Evolutionary conservation across 2,888 invertebrate species (phyloP).

Genomic region (Incurvaria masculella): DNA sequence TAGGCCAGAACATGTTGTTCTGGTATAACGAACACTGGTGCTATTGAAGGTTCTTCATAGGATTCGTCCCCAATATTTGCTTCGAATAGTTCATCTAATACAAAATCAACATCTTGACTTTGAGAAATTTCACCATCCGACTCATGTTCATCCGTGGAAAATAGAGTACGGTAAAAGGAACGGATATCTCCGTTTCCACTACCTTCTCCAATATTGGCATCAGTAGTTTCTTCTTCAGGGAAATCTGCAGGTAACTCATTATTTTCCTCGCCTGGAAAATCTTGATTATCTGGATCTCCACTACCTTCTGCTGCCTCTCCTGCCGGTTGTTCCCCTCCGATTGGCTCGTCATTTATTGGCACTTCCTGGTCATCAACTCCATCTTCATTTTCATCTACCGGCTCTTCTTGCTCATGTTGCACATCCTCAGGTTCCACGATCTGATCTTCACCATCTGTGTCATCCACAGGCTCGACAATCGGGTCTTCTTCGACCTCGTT

Average conservation of each 20-base stretch:
- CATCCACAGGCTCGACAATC: slow-evolving; percentile 19
- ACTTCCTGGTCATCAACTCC: slow-evolving; percentile 18
- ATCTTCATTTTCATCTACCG: slow-evolving; percentile 3
- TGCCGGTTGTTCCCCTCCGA: slow-evolving; percentile 8
- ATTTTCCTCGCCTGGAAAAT: slow-evolving; percentile 14
- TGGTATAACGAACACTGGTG: neutral
- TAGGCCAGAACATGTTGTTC: neutral
- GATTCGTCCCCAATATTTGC: neutral
- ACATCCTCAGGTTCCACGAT: slow-evolving; percentile 13
- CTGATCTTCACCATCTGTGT: slow-evolving; percentile 18
- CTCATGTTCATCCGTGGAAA: no score
- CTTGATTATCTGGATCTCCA: slow-evolving; percentile 9
- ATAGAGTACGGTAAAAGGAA: no score
- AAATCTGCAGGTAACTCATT: slow-evolving; percentile 11
- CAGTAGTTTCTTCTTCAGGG: slow-evolving; percentile 1
- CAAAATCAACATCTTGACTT: neutral
- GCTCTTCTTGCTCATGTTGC: slow-evolving; percentile 20
- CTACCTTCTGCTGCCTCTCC: slow-evolving; percentile 12
- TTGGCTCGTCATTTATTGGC: slow-evolving; percentile 4
- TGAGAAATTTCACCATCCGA: no score
- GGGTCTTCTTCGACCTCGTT: slow-evolving; percentile 13
- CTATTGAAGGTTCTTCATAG: neutral
- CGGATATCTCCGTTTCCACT: no score
- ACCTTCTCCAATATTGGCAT: no score
- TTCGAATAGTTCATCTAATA: neutral